Evolutionary conservation across 2,888 invertebrate species (phyloP), one percentile per base, ranked within the genome.

Genomic region (Eupithecia pulchellata): DNA sequence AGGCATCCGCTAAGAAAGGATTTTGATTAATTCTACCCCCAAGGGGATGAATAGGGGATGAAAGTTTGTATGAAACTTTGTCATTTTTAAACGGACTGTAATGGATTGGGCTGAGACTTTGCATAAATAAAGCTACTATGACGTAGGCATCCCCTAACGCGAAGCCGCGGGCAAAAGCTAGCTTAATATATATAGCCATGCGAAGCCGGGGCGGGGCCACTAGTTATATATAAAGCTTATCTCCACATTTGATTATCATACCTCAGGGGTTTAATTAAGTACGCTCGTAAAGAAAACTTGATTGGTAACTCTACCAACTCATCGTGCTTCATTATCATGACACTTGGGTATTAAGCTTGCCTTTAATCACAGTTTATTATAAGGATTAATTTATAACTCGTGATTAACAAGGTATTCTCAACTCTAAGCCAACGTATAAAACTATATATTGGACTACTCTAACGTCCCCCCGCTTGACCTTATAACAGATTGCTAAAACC

Each of bases 181-280:
- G n/a, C n/a, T n/a, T n/a, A n/a, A n/a, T n/a, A n/a, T n/a, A n/a
- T n/a, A n/a, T n/a, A n/a, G n/a, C n/a, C n/a, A n/a, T n/a, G n/a
- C n/a, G n/a, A n/a, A n/a, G n/a, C n/a, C n/a, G n/a, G n/a, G n/a
- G n/a, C n/a, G n/a, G n/a, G n/a, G n/a, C n/a, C n/a, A n/a, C n/a
- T n/a, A n/a, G n/a, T n/a, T n/a, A n/a, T 29, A 6, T 5, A 13
- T 34, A 34, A n/a, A 61, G 2, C 20, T 34, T 55, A 65, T 55
- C 55, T 55, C 9, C 27, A 64, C 34, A 55, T 65, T 47, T 66
- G 25, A 66, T 39, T 42, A 66, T 66, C 32, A 68, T 17, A 20
- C 36, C 52, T 30, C 20, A 42, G 52, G 55, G 74, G 73, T 68
- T 69, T 71, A 71, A 75, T 74, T 72, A 69, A 71, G 72, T 74